Evolutionary conservation across 1,140 invertebrate genomes (phyloP).

Genomic region (Drosophila tropicalis): DNA sequence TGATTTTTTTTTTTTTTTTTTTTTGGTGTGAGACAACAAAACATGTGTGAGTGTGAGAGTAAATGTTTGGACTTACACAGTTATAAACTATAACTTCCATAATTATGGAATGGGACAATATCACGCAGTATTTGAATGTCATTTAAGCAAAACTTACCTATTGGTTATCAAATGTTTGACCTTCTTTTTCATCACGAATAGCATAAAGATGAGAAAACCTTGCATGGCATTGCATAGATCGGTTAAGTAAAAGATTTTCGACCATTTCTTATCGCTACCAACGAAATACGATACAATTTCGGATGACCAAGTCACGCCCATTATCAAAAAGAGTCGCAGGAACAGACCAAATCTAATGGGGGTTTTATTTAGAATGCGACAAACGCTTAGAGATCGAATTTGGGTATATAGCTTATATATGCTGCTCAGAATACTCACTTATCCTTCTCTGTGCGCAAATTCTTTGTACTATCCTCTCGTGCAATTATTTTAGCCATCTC

Average conservation of each 20-base stretch:
- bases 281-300: constrained; percentile 88
- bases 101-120: no score
- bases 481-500: constrained; percentile 86
- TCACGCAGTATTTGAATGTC: no score
- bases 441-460: constrained; percentile 85
- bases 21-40: constrained; percentile 20
- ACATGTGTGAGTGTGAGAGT: not conserved
- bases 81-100: no score
- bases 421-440: constrained; percentile 83
- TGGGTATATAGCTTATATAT: constrained; percentile 9
- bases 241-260: constrained; percentile 84
- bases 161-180: constrained; percentile 84
- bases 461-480: constrained; percentile 85
- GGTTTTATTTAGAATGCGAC: not conserved
- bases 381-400: constrained; percentile 11
- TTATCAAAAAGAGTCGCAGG: constrained; percentile 88
- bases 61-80: constrained; percentile 6
- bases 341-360: constrained; percentile 87
- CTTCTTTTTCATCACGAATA: constrained; percentile 86
- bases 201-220: constrained; percentile 86
- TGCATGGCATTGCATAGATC: constrained; percentile 85
- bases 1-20: not conserved
- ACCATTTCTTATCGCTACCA: constrained; percentile 69
- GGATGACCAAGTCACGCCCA: constrained; percentile 90
- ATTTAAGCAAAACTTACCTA: constrained; percentile 75